Percentiles rank a stretch among this genome's conserved stretches.
These are phyloP conservation scores for Melangyna quadrimaculata DNA, from an alignment of 2,888 invertebrate genomes.

Conservation along the genomic window DNA sequence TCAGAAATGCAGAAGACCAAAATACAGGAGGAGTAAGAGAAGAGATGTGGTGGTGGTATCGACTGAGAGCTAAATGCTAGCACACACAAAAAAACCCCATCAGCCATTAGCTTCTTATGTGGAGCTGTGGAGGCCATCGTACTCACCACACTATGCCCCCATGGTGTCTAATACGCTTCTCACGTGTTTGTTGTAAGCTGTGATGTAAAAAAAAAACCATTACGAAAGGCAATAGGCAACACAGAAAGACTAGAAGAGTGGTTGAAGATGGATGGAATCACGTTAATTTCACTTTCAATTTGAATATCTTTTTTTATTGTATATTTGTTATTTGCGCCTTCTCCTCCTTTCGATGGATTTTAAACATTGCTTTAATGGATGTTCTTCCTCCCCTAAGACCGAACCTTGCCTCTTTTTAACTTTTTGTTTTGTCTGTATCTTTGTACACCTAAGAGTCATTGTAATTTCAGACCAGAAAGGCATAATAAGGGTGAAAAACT, in stretches of 20 bases:
- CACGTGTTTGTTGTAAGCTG: conserved; percentile 34
- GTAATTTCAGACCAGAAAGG: not conserved
- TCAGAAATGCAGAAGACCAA: conserved; percentile 9
- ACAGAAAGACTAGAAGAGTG: conserved; percentile 31
- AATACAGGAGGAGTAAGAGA: conserved; percentile 2
- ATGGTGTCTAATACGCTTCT: conserved; percentile 16
- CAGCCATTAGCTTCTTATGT: conserved; percentile 50
- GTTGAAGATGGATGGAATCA: conserved; percentile 29
- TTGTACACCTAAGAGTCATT: not conserved
- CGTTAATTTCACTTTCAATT: conserved; percentile 68
- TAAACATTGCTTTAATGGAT: not conserved
- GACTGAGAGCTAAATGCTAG: not conserved
- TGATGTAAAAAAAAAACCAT: not conserved
- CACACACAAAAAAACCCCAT: not conserved
- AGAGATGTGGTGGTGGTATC: not conserved
- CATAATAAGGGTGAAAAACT: conserved; percentile 19
- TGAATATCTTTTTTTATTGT: conserved; percentile 30
- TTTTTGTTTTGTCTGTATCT: not conserved
- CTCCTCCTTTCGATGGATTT: not conserved
- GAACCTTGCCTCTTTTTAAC: not conserved
- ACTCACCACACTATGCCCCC: conserved; percentile 39
- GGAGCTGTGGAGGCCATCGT: conserved; percentile 48
- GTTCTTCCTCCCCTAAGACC: not conserved
- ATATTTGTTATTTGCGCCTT: conserved; percentile 26
- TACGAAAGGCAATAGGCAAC: not conserved